Evolutionary conservation across 2,113 vertebrate species (phyloP).

Genomic region (Phylloscopus trochiloides): DNA sequence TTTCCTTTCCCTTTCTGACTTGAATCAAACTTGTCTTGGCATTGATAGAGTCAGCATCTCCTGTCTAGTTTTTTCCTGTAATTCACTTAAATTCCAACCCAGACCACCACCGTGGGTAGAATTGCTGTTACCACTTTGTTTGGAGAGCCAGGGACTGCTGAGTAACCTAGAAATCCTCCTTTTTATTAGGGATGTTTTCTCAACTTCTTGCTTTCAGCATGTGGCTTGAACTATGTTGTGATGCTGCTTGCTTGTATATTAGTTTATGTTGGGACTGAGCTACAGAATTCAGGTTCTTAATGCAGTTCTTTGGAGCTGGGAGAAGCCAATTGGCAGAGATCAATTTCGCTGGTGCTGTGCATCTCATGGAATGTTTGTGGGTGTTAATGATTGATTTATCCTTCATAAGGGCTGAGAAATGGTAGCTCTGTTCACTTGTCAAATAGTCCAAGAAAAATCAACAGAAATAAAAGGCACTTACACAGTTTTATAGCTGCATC

Average conservation of each 20-base stretch:
- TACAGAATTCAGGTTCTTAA: not conserved
- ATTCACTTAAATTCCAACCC: not conserved
- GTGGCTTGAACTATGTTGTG: not conserved
- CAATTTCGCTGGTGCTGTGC: not conserved
- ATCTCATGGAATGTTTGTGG: not conserved
- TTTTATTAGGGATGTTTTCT: not conserved
- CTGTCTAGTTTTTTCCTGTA: not conserved
- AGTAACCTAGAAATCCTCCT: not conserved
- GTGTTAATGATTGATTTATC: not conserved
- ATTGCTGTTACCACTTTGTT: not conserved
- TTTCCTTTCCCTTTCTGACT: not conserved
- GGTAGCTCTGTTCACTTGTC: not conserved
- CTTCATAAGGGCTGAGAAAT: not conserved
- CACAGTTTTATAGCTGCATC: not conserved
- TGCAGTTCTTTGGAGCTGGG: not conserved
- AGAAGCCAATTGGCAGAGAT: not conserved
- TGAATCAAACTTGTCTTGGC: not conserved
- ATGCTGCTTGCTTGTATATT: not conserved
- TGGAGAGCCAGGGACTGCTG: not conserved
- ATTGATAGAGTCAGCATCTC: not conserved
- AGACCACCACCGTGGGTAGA: not conserved
- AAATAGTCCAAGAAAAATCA: not conserved
- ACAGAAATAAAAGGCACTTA: not conserved
- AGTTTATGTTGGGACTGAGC: not conserved
- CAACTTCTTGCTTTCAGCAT: not conserved